Conservation (phyloP, 2,888 invertebrate species). For the Ellobium chinense region DNA sequence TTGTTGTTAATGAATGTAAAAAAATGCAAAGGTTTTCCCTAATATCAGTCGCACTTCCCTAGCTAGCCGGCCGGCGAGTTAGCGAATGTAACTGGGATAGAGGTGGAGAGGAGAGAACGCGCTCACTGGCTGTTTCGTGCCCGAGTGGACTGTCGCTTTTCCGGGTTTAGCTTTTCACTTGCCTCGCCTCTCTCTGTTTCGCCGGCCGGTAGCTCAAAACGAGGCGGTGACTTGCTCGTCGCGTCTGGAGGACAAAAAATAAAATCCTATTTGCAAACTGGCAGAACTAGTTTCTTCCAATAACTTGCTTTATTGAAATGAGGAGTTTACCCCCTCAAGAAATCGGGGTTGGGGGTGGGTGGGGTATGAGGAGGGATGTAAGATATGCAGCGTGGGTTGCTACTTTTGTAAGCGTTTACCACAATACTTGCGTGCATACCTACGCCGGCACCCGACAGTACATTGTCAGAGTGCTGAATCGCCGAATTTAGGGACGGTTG, state of each 20-base stretch:
- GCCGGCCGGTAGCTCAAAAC: background rate
- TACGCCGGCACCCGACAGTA: too few relatives aligned
- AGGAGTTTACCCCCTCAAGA: background rate
- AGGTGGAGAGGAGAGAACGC: background rate
- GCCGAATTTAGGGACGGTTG: too few relatives aligned
- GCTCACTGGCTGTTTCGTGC: background rate
- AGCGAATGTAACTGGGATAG: background rate
- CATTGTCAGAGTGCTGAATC: too few relatives aligned
- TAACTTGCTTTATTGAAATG: background rate
- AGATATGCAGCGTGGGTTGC: too few relatives aligned
- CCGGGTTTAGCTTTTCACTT: background rate
- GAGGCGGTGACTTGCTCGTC: background rate
- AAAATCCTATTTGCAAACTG: background rate
- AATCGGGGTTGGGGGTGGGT: background rate
- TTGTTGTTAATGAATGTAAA: constrained; percentile 18
- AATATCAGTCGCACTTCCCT: background rate
- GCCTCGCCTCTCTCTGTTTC: background rate
- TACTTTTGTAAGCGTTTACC: too few relatives aligned
- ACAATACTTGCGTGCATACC: too few relatives aligned
- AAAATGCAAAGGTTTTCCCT: background rate
- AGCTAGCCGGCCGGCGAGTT: constrained; percentile 11
- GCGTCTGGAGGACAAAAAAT: background rate
- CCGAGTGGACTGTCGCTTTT: background rate
- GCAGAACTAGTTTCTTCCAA: background rate
- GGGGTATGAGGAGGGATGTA: too few relatives aligned